Conservation (phyloP, 2,888 invertebrate species). For the Scrobipalpa atriplicella region DNA sequence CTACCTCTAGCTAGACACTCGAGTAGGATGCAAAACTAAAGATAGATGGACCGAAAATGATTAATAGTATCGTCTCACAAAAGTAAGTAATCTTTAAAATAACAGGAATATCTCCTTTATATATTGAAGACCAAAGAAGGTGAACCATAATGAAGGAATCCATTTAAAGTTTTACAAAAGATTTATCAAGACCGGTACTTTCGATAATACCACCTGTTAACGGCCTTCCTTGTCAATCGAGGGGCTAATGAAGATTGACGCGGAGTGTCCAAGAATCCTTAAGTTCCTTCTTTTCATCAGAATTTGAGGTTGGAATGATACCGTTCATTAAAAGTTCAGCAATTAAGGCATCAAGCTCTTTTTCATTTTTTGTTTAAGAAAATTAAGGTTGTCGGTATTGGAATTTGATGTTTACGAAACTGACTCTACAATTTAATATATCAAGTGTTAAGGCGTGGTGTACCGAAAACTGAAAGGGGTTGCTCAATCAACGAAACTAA, state of each 20-base stretch:
- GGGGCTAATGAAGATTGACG: slow-evolving; percentile 61
- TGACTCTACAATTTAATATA: no score
- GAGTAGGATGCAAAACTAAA: background rate
- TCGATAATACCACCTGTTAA: slow-evolving; percentile 54
- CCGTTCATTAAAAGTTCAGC: slow-evolving; percentile 3
- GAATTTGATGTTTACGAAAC: no score
- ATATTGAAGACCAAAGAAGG: slow-evolving; percentile 54
- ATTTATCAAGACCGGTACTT: slow-evolving; percentile 48
- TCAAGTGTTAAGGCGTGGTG: no score
- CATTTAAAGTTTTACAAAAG: slow-evolving; percentile 56
- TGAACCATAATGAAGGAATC: slow-evolving; percentile 51
- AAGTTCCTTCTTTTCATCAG: slow-evolving; percentile 31
- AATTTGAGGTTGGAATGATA: background rate
- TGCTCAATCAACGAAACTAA: no score
- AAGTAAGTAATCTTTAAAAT: slow-evolving; percentile 8
- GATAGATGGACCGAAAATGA: background rate
- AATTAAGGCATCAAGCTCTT: background rate
- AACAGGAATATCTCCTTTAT: background rate
- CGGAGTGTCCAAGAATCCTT: slow-evolving; percentile 40
- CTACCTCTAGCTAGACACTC: background rate
- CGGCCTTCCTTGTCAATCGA: slow-evolving; percentile 66
- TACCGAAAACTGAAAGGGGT: no score
- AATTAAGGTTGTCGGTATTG: background rate
- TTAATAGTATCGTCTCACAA: background rate
- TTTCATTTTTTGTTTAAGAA: background rate